Evolutionary conservation across 2,888 invertebrate genomes (phyloP), one percentile per base, ranked within the genome.

Genomic region (Polietes domitor): DNA sequence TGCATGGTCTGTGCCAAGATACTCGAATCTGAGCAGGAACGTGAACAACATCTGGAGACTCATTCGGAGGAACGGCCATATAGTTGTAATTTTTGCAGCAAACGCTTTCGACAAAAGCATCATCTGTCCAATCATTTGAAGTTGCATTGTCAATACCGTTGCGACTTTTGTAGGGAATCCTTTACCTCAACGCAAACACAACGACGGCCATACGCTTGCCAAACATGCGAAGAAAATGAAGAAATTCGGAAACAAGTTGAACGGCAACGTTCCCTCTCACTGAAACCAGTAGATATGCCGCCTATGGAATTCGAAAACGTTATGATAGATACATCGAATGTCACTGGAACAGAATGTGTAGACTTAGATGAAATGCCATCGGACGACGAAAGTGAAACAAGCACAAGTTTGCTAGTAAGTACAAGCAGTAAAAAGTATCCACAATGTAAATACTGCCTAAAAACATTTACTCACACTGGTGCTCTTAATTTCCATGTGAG

Each of bases 61-160:
- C 94, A 94, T 72, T 93, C 93, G 0, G 93, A 93, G 0, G 94
- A 94, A 84, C 91, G 93, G 5, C 94, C 94, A 0, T 94, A 92
- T 86, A 93, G 85, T 28, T 89, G 89, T 68, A 87, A 87, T 28
- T 88, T 87, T 37, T 89, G 89, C 21, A 84, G 85, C n/a, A 89
- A 88, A 86, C 87, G 88, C 37, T 89, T 89, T 85, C 87, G 88
- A n/a, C 83, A 88, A 72, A 86, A 88, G 4, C 88, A 88, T 53
- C 88, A 89, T 75, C 79, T 89, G 17, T 88, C 88, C 6, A 88
- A 89, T 83, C 89, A 89, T 82, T 81, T 88, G 17, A 89, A 88
- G 74, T 78, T 88, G 68, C 89, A 89, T 82, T 87, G 88, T 37
- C 88, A 88, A 47, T 89, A 89, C 81, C 87, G 88, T 24, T 88